phyloP scores from a whole-genome alignment of 2,888 invertebrate species.

The Polyploca ridens region DNA sequence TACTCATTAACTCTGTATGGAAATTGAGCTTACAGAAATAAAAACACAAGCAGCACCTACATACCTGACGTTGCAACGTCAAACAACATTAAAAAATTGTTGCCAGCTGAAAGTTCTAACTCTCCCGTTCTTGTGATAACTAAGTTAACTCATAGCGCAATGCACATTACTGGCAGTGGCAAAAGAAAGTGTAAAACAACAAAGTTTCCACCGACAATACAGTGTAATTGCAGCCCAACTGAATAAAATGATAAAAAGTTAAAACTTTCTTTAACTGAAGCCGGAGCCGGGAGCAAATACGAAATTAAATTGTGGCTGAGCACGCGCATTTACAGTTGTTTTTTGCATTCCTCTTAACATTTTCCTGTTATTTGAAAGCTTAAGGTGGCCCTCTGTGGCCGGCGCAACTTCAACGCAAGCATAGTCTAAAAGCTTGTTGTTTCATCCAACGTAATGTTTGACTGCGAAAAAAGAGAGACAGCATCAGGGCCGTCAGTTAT shows the following conservation, averaged over 20 bases:
- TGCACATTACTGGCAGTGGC: conserved; percentile 37
- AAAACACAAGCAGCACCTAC: background rate
- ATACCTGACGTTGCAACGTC: conserved; percentile 5
- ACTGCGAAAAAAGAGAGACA: too few relatives aligned
- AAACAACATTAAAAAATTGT: conserved; percentile 22
- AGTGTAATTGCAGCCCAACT: conserved; percentile 57
- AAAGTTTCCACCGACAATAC: conserved; percentile 46
- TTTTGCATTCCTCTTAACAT: conserved; percentile 1
- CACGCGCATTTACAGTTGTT: conserved; percentile 21
- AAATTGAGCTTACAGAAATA: background rate
- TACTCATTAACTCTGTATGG: background rate
- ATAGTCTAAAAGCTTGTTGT: too few relatives aligned
- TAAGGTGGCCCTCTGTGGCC: too few relatives aligned
- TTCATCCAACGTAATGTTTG: too few relatives aligned
- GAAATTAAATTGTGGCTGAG: conserved; percentile 48
- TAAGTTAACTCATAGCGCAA: conserved; percentile 39
- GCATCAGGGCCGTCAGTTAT: too few relatives aligned
- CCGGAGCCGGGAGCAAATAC: conserved; percentile 37
- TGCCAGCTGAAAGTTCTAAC: conserved; percentile 30
- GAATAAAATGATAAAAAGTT: conserved; percentile 56
- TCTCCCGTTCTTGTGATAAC: conserved; percentile 37
- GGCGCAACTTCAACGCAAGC: too few relatives aligned
- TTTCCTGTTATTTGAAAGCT: conserved; percentile 6
- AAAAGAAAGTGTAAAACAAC: conserved; percentile 53
- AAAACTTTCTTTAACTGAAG: conserved; percentile 40